Conservation (phyloP, 2,888 invertebrate genomes). For the Dyspetes luteomarginatus region DNA sequence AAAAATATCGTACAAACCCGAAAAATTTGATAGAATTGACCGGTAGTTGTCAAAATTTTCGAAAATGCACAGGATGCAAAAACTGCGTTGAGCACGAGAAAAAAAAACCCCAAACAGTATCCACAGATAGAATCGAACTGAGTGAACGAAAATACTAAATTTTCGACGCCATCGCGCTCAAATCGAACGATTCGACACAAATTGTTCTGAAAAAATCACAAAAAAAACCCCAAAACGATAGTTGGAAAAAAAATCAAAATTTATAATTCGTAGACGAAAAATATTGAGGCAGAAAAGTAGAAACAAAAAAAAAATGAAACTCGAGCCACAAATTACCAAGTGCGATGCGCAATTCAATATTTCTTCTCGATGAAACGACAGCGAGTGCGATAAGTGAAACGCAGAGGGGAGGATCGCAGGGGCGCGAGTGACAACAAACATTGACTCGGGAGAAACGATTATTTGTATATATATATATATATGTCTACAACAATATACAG, state of each 20-base stretch:
- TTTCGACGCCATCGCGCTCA: too few species aligned
- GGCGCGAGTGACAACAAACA: slow-evolving; percentile 53
- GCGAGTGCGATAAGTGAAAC: slow-evolving; percentile 50
- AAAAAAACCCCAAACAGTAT: not conserved
- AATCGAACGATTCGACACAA: too few species aligned
- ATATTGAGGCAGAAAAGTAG: not conserved
- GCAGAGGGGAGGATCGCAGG: slow-evolving; percentile 3
- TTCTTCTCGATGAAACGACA: slow-evolving; percentile 58
- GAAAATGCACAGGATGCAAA: not conserved
- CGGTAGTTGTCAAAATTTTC: not conserved
- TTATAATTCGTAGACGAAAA: too few species aligned
- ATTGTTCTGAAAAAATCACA: too few species aligned
- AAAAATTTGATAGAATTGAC: not conserved
- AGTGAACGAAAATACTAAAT: too few species aligned
- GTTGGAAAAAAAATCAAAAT: too few species aligned
- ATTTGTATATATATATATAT: not conserved
- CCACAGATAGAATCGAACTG: not conserved
- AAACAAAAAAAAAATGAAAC: slow-evolving; percentile 57
- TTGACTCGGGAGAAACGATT: slow-evolving; percentile 18
- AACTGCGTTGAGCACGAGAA: not conserved
- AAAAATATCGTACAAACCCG: not conserved
- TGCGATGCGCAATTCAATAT: slow-evolving; percentile 76
- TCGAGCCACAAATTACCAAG: slow-evolving; percentile 60
- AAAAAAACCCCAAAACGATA: too few species aligned
- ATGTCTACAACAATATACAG: not conserved